Conservation (phyloP, 2,888 invertebrate genomes). For the Trichopoda pennipes region DNA sequence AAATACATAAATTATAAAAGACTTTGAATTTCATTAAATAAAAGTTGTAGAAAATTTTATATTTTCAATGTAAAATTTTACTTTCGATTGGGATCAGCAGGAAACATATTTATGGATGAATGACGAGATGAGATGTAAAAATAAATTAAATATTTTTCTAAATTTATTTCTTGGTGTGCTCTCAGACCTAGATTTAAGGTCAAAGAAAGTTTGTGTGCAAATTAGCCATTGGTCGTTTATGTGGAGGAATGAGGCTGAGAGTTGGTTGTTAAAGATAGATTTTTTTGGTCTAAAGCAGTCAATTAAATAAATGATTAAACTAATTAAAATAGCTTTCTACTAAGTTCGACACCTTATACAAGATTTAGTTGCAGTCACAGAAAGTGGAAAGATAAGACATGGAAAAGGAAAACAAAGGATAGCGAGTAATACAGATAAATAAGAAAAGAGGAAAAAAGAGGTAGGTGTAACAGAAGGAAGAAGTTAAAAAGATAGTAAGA, state of each 20-base stretch:
- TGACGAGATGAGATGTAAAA: slow-evolving; percentile 12
- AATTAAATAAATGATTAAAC: slow-evolving; percentile 75
- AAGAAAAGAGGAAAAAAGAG: background rate
- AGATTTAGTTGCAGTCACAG: slow-evolving; percentile 62
- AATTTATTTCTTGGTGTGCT: slow-evolving; percentile 23
- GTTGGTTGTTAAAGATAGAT: slow-evolving; percentile 28
- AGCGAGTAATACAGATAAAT: background rate
- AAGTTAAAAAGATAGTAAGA: background rate
- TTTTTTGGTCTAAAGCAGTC: slow-evolving; percentile 77
- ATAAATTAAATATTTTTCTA: slow-evolving; percentile 28
- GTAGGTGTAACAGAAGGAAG: background rate
- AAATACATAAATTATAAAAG: slow-evolving; percentile 40
- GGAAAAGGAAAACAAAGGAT: background rate
- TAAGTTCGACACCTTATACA: slow-evolving; percentile 61
- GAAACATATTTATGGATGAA: slow-evolving; percentile 13
- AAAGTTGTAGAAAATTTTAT: slow-evolving; percentile 33
- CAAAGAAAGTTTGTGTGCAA: slow-evolving; percentile 48
- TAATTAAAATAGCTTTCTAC: slow-evolving; percentile 68
- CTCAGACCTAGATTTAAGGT: slow-evolving; percentile 9
- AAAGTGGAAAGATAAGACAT: background rate
- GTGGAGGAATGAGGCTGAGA: background rate
- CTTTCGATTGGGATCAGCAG: slow-evolving; percentile 26
- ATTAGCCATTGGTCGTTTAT: slow-evolving; percentile 62
- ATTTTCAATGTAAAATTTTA: slow-evolving; percentile 13
- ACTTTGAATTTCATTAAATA: slow-evolving; percentile 54